Evolutionary conservation across 2,888 invertebrate species (phyloP).

Genomic region (Hydrotaea diabolus): DNA sequence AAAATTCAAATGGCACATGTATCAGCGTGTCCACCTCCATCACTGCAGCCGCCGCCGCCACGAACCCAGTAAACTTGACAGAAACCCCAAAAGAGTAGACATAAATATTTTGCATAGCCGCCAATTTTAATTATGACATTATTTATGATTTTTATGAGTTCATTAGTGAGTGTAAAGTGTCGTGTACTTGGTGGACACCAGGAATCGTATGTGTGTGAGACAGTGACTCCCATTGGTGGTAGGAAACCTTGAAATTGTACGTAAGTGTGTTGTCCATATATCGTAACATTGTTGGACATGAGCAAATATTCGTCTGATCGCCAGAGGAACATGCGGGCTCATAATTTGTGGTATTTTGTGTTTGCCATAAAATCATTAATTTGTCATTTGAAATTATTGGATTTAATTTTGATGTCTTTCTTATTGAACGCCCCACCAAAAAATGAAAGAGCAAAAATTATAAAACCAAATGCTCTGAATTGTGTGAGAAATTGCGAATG

Average conservation of each 20-base stretch:
- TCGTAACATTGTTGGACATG: constrained; percentile 52
- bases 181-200: constrained; percentile 46
- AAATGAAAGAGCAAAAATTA: background rate
- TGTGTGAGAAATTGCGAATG: constrained; percentile 56
- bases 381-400: constrained; percentile 61
- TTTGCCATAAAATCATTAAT: constrained; percentile 64
- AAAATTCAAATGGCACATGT: constrained; percentile 22
- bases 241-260: constrained; percentile 59
- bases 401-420: constrained; percentile 39
- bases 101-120: constrained; percentile 40
- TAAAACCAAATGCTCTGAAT: constrained; percentile 2
- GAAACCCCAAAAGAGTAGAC: constrained; percentile 35
- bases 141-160: constrained; percentile 67
- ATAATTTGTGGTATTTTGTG: constrained; percentile 58
- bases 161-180: constrained; percentile 67
- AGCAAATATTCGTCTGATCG: constrained; percentile 35
- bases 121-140: constrained; percentile 67
- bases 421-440: background rate
- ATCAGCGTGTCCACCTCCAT: background rate
- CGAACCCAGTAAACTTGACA: constrained; percentile 58
- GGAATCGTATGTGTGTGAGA: background rate
- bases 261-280: constrained; percentile 8
- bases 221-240: constrained; percentile 2
- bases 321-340: no score
- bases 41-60: background rate